These are phyloP conservation scores for Zaprionus nigranus DNA, from an alignment of 1,140 invertebrate genomes.

Conservation along the genomic window DNA sequence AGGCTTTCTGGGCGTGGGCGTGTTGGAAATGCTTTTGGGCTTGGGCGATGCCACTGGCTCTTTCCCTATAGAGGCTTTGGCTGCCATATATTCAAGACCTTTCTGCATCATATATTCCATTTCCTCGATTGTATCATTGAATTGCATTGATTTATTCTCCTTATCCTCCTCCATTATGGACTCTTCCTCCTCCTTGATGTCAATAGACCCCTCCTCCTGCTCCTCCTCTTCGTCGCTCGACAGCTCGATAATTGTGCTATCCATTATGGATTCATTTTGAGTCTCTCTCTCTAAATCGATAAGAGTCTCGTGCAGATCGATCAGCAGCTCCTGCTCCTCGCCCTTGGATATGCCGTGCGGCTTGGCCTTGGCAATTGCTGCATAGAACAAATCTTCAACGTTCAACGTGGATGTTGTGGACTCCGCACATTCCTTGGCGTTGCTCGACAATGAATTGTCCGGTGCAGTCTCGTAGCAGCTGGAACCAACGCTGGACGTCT, in stretches of 20 bases:
- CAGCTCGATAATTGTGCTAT: slow-evolving; percentile 55
- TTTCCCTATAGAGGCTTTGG: background rate
- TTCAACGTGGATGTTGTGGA: slow-evolving; percentile 29
- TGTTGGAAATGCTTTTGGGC: slow-evolving; percentile 3
- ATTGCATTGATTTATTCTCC: slow-evolving; percentile 70
- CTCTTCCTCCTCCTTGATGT: slow-evolving; percentile 24
- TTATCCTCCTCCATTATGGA: slow-evolving; percentile 26
- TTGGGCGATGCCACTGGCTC: background rate
- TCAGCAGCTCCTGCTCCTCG: slow-evolving; percentile 54
- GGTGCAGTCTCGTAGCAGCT: slow-evolving; percentile 76
- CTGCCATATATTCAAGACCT: slow-evolving; percentile 69
- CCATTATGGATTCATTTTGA: background rate
- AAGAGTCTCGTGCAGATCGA: slow-evolving; percentile 54
- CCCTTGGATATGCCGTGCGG: slow-evolving; percentile 46
- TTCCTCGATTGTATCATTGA: slow-evolving; percentile 85
- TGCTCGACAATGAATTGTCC: slow-evolving; percentile 54
- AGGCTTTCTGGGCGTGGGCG: background rate
- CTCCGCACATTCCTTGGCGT: slow-evolving; percentile 3
- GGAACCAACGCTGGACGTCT: slow-evolving; percentile 52
- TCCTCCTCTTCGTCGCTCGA: slow-evolving; percentile 51
- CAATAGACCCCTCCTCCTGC: slow-evolving; percentile 1
- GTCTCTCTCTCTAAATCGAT: slow-evolving; percentile 34
- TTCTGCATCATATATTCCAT: slow-evolving; percentile 84
- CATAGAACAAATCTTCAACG: slow-evolving; percentile 70
- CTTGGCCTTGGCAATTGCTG: slow-evolving; percentile 64